These are phyloP conservation scores for Chloroceryle aenea DNA, from an alignment of 2,113 vertebrate species.

Conservation along the genomic window DNA sequence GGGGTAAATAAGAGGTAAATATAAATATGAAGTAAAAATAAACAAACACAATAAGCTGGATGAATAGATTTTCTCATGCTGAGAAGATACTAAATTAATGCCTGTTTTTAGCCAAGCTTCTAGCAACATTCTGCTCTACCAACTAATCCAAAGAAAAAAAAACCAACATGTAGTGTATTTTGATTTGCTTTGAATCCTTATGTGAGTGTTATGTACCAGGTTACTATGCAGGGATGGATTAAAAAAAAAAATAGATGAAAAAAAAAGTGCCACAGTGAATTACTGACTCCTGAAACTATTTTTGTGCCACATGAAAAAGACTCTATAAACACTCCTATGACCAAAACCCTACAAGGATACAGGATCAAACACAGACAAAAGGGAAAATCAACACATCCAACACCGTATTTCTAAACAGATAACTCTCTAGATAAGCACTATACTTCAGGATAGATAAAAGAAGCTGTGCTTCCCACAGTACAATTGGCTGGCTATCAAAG, in stretches of 20 bases:
- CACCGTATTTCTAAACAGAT: neutral
- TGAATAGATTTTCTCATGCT: neutral
- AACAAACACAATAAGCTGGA: neutral
- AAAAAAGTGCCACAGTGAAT: neutral
- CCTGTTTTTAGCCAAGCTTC: neutral
- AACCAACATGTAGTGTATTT: neutral
- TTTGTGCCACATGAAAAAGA: neutral
- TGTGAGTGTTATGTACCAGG: neutral
- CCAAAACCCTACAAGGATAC: neutral
- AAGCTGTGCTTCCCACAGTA: neutral
- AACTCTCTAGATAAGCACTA: neutral
- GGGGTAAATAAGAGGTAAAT: neutral
- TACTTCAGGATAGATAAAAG: neutral
- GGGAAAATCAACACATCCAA: neutral
- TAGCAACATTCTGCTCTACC: neutral
- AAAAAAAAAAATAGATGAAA: neutral
- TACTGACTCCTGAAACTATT: neutral
- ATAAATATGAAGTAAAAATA: no score
- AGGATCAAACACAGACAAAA: neutral
- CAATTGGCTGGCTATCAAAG: neutral
- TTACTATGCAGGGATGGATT: neutral
- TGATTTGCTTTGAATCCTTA: neutral
- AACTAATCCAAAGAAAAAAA: neutral
- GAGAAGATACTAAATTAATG: neutral
- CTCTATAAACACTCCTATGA: neutral